Evolutionary conservation across 2,888 invertebrate species (phyloP), one percentile per base, ranked within the genome.

Genomic region (Drosophila siamana): DNA sequence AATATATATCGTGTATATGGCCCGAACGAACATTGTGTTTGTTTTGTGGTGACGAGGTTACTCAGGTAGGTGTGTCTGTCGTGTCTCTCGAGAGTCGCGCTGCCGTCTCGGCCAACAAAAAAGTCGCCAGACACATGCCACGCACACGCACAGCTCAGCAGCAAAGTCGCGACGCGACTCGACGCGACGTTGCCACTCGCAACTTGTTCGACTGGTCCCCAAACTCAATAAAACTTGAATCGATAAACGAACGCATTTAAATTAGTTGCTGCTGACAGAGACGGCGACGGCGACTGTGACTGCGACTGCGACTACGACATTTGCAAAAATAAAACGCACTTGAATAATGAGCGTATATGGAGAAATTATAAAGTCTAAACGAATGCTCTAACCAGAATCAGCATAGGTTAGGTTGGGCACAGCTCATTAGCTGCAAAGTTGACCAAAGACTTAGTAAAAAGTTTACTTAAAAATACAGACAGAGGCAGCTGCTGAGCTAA

Each of bases 171-270:
- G 51, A 48, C 52, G 7, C 26, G 24, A 24, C 24, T 4, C 19
- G 51, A 48, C 52, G 7, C 26, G 24, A 24, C 24, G 24, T 30
- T 30, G 30, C 30, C 52, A 50, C 54, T 48, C 43, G 24, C 61
- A 26, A 46, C 40, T 40, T 15, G 57, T 68, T 68, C 50, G 36
- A 72, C 72, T 65, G 78, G 78, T 77, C 55, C 28, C 41, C 56
- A 44, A 64, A 52, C 38, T 47, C 30, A 64, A 64, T 30, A 62
- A 30, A 69, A 72, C 59, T 69, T 41, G 62, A 63, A 57, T 75
- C 73, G 76, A 79, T 78, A 61, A 79, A 47, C 70, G 62, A 78
- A 66, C 78, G 71, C 78, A 73, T 81, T 84, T 72, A 63, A 81
- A 75, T 78, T 65, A 64, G 75, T 36, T 50, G 67, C 57, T 69